Base-by-base conservation (phyloP, 30 jellyfish, hydroid and myxozoan species). In the Cassiopea xamachana region DNA sequence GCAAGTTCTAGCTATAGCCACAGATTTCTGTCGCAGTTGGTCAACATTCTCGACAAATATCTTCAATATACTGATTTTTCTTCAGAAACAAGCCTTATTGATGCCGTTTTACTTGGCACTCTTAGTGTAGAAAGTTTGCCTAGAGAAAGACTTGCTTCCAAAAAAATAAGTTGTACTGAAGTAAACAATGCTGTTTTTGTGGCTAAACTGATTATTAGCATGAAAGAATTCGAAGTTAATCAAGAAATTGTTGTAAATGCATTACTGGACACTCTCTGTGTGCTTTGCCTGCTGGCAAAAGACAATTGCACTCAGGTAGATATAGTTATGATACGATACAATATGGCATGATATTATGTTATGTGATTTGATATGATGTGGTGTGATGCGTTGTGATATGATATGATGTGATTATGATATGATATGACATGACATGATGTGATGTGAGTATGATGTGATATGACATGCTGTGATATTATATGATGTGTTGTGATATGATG, bases 141-240 rank as follows among this genome's bases (percentile, higher is more conserved):
- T 14, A 50, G 19, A 60, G 71, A 48, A 7, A 18, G 1, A 1
- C 76, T 16, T 46, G 27, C 50, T 49, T 69, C 13, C 16, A 2
- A 43, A 3, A 7, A 48, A 7, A 18, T 48, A 2, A 46, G 14
- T 27, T 1, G 76, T 9, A 4, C 74, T 8, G 16, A 12, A 2
- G 39, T 78, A 46, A 78, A 60, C 75, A 48, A 46, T 48, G 87
- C 87, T 43, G 27, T 60, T 8, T 78, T 78, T 78, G 75, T 69
- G 46, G 50, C 51, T n/a, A 7, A 12, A 8, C 27, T 78, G 51
- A 9, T 78, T 7, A 78, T 50, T 69, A 17, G 60, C 12, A 2
- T 78, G 75, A 51, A 78, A 19, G 48, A 46, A 7, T 60, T 78
- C 74, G 59, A 75, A 7, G 4, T 43, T 7, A 3, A 16, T 43